Evolutionary conservation across 2,113 vertebrate genomes (phyloP).

Genomic region (Sinocyclocheilus anophthalmus): DNA sequence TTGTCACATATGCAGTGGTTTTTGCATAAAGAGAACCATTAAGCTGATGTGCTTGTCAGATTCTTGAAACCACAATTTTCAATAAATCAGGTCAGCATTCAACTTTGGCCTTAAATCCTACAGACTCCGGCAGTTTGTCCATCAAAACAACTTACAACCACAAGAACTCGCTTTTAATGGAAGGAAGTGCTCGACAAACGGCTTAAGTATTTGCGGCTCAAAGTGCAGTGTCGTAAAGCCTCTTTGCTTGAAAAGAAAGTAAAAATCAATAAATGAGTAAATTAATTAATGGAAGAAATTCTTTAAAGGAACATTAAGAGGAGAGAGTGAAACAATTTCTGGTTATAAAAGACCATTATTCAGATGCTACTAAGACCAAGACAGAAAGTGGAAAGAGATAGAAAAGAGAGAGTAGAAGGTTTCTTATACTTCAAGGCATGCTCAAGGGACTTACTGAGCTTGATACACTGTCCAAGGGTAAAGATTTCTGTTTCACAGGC

Average conservation of each 20-base stretch:
- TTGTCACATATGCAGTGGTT: slow-evolving; percentile 39
- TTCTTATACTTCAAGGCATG: background rate
- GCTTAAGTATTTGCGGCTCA: background rate
- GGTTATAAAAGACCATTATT: background rate
- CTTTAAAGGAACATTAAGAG: background rate
- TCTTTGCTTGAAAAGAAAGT: background rate
- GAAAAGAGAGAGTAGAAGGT: background rate
- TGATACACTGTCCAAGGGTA: background rate
- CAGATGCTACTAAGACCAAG: background rate
- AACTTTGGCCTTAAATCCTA: slow-evolving; percentile 52
- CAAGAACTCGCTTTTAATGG: background rate
- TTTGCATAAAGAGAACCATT: slow-evolving; percentile 4
- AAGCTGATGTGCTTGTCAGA: background rate
- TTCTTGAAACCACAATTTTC: slow-evolving; percentile 55
- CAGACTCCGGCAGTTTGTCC: slow-evolving; percentile 30
- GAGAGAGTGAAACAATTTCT: background rate
- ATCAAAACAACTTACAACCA: slow-evolving; percentile 16
- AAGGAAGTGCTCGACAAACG: slow-evolving; percentile 4
- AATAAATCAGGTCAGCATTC: slow-evolving; percentile 60
- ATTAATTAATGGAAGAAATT: background rate
- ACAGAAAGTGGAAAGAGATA: background rate
- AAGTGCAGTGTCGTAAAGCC: background rate
- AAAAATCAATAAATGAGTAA: slow-evolving; percentile 14
- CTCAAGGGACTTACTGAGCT: background rate
- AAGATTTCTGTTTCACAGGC: background rate